phyloP scores from a whole-genome alignment of 2,797 vertebrate genomes.

The Coregonus sp. region DNA sequence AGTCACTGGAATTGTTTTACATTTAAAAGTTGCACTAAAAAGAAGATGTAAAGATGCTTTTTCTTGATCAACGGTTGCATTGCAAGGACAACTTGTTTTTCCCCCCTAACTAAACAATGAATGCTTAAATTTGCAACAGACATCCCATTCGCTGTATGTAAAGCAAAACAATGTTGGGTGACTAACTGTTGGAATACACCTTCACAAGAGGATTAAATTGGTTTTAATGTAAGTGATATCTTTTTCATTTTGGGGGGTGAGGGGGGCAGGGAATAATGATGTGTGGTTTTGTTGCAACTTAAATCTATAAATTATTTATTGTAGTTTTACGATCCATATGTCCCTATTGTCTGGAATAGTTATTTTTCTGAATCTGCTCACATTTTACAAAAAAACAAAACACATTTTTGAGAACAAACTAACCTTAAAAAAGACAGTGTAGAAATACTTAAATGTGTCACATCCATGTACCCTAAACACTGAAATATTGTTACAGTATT shows the following conservation, averaged over 20 bases:
- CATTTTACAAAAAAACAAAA: constrained; percentile 68
- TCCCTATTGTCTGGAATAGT: constrained; percentile 79
- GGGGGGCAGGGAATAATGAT: constrained; percentile 52
- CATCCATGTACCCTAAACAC: constrained; percentile 77
- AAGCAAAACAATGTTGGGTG: constrained; percentile 74
- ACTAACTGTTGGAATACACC: constrained; percentile 79
- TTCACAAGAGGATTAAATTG: constrained; percentile 80
- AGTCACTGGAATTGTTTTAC: constrained; percentile 81
- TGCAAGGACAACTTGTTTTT: constrained; percentile 72
- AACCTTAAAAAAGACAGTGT: constrained; percentile 75
- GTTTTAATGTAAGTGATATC: constrained; percentile 86
- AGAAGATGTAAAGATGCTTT: constrained; percentile 80
- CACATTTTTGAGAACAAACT: constrained; percentile 66
- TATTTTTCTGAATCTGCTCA: constrained; percentile 78
- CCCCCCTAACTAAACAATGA: constrained; percentile 70
- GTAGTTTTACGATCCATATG: constrained; percentile 82
- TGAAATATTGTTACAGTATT: constrained; percentile 79
- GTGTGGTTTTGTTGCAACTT: constrained; percentile 80
- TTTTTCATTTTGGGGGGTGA: constrained; percentile 66
- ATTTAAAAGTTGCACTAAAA: constrained; percentile 84
- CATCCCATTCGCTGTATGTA: constrained; percentile 83
- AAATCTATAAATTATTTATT: constrained; percentile 76
- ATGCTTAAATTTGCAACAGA: constrained; percentile 85
- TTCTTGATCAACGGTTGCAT: constrained; percentile 63
- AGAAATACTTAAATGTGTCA: constrained; percentile 79